Base-by-base conservation (phyloP, 2,888 invertebrate species). In the Athalia cordata region DNA sequence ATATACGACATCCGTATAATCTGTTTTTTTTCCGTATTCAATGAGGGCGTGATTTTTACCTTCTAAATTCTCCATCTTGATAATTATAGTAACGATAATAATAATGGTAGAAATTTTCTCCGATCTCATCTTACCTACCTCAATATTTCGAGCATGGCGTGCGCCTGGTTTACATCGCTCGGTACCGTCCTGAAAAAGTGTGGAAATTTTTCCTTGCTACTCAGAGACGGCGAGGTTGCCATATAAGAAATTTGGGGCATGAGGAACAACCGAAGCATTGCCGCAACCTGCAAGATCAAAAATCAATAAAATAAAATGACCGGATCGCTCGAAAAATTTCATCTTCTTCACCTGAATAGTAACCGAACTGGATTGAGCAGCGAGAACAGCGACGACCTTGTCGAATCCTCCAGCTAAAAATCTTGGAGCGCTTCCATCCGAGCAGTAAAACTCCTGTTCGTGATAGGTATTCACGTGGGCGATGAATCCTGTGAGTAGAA, bases 151-250 rank as follows among this genome's bases (percentile, higher is more conserved):
- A 92, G 88, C 84, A 93, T 92, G 45, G 92, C 92, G 78, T 90
- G 89, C 0, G 92, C 92, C 82, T 93, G 92, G 84, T 92, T 92
- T 45, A 90, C 88, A 84, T 93, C 93, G 47, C 92, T 92, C 2
- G 93, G 92, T 5, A 93, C 93, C 0, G 93, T 93, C 65, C 93
- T 87, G 82, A 92, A 91, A 84, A 93, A 93, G 82, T 91, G 92
- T 4, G 92, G 91, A 82, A 91, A 93, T 77, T 89, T 88, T 62
- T 91, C 91, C 77, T 90, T 90, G 85, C 91, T 91, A 84, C 92
- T 92, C 65, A 93, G 90, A 5, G 91, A 91, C 1, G 92, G 91
- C 15, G 92, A 91, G 1, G 93, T 93, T 9, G 92, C 92, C 87
- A 92, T 90, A 84, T 93, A 93, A 66, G 92, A 92, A 81, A 93